Evolutionary conservation across 2,113 vertebrate species (phyloP), one percentile per base, ranked within the genome.

Genomic region (Mixornis gularis): DNA sequence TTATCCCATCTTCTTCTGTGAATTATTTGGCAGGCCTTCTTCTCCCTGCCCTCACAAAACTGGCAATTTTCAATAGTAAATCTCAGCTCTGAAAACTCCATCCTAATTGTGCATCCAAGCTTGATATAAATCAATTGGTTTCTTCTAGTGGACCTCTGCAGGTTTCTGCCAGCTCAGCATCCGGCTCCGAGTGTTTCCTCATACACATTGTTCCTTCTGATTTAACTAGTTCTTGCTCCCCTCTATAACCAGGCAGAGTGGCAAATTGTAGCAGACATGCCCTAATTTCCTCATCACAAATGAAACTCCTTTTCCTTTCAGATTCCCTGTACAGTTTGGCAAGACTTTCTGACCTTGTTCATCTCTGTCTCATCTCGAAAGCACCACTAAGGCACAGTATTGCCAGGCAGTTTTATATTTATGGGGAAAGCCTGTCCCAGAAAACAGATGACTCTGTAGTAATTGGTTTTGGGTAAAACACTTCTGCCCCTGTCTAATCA

Each of bases 21-120:
- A 87, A 49, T 77, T 85, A 65, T 71, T 88, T 95, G 90, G 83
- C 95, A 94, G 51, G 24, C 19, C 30, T 86, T 85, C 78, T 62
- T 79, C 38, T 43, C 13, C 27, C 53, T 93, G 48, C 46, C 51
- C 60, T 78, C 63, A 87, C 58, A 89, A 87, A 89, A 58, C 51
- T 63, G 73, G 72, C 70, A 76, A 60, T 87, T 90, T 94, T 85
- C 78, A 84, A 69, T 40, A 60, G 65, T 81, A 90, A 89, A 91
- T 89, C 63, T 85, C 70, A 90, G 21, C 55, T 87, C 78, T 88
- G 52, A 87, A 68, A 64, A 60, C 30, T 72, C 49, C 51, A 76
- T 79, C 24, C 55, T 66, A 72, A 40, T 82, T 89, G 43, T 65
- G 21, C 30, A 87, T 85, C 51, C 63, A 92, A 65, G 18, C 7